These are phyloP conservation scores for Isotomurus palustris DNA, from an alignment of 2,888 invertebrate species.

Conservation along the genomic window DNA sequence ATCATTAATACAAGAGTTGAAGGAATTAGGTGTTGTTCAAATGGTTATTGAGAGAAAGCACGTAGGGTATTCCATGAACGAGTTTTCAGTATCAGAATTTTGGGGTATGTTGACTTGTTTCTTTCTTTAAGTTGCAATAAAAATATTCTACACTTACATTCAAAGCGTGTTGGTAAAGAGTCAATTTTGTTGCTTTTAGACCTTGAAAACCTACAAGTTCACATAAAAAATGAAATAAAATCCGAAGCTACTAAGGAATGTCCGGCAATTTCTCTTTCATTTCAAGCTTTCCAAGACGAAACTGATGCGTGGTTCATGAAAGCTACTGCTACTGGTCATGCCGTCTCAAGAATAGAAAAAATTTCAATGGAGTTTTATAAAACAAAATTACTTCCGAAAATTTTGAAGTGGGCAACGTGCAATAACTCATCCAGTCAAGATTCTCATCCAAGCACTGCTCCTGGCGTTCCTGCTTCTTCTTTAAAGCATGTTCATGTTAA, in stretches of 20 bases:
- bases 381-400: conserved; percentile 51
- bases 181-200: background rate
- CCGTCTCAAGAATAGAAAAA: background rate
- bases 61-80: background rate
- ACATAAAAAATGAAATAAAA: background rate
- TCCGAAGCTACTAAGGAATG: background rate
- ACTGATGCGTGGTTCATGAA: background rate
- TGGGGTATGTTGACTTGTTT: too few relatives aligned
- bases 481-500: conserved; percentile 63
- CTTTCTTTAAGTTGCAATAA: too few relatives aligned
- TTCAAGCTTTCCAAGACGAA: background rate
- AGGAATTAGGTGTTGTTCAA: background rate
- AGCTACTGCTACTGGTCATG: background rate
- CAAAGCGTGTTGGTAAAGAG: too few relatives aligned
- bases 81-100: background rate
- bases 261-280: background rate
- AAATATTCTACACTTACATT: too few relatives aligned
- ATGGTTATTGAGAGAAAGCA: background rate
- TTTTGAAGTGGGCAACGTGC: conserved; percentile 59
- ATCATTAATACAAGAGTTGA: background rate
- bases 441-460: conserved; percentile 46
- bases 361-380: background rate
- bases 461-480: conserved; percentile 52
- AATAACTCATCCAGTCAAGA: conserved; percentile 42
- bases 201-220: background rate